Percentiles rank a stretch among this genome's conserved stretches.
Evolutionary conservation across 2,113 vertebrate species (phyloP).

Genomic region (Urocitellus parryii): DNA sequence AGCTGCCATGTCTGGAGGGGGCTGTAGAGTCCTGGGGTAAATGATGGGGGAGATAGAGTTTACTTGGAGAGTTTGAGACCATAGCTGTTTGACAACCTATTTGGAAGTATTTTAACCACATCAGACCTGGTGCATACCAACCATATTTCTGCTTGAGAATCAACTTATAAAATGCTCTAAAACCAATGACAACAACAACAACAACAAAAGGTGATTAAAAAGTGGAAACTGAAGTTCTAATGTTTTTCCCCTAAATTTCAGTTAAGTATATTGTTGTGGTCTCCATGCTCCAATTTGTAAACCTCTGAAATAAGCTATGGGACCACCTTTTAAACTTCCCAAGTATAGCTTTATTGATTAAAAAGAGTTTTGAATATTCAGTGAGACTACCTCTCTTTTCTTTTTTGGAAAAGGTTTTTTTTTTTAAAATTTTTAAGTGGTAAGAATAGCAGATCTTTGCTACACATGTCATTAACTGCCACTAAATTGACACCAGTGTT

Average conservation of each 20-base stretch:
- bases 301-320: neutral
- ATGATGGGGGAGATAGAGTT: neutral
- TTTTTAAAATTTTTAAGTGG: slow-evolving; percentile 63
- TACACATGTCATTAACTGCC: slow-evolving; percentile 83
- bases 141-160: neutral
- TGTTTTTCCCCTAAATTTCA: neutral
- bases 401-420: slow-evolving; percentile 46
- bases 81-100: neutral
- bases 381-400: neutral
- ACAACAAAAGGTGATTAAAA: neutral
- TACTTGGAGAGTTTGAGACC: neutral
- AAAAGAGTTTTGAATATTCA: slow-evolving; percentile 50
- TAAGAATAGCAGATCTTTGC: slow-evolving; percentile 76
- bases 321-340: neutral
- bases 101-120: neutral
- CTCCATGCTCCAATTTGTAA: neutral
- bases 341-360: neutral
- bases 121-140: neutral
- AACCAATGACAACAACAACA: neutral
- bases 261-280: neutral
- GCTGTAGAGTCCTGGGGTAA: neutral
- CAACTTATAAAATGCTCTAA: neutral
- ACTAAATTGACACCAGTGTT: slow-evolving; percentile 85
- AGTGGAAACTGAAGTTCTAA: neutral
- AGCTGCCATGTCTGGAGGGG: neutral